Evolutionary conservation across 2,113 vertebrate genomes (phyloP).

Genomic region (Gymnorhina tibicen): DNA sequence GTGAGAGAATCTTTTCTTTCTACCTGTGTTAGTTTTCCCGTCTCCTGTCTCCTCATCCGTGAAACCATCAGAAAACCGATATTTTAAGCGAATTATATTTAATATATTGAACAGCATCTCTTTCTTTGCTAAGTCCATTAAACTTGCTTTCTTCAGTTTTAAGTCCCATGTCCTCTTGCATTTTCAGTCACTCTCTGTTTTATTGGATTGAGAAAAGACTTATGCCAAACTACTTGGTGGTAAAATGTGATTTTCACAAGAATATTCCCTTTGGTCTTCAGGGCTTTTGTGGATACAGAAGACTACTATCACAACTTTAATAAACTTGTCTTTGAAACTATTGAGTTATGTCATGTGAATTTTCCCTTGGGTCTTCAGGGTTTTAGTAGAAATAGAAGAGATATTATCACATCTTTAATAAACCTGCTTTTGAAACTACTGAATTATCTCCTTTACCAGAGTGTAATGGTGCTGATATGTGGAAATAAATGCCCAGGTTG

Average conservation of each 20-base stretch:
- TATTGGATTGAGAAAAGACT: background rate
- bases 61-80: background rate
- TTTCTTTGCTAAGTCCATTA: background rate
- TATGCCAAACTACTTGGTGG: background rate
- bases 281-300: background rate
- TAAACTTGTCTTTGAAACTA: slow-evolving; percentile 29
- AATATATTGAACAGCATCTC: background rate
- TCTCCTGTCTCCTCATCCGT: background rate
- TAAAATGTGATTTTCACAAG: background rate
- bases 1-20: background rate
- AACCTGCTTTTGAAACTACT: background rate
- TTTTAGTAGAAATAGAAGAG: background rate
- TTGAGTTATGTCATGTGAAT: background rate
- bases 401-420: background rate
- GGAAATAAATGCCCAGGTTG: background rate
- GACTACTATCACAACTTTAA: background rate
- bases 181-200: background rate
- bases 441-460: background rate
- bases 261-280: background rate
- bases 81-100: background rate
- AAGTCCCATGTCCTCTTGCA: background rate
- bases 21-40: background rate
- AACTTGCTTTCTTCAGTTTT: background rate
- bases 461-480: background rate
- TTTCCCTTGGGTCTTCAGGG: background rate